phyloP scores from a whole-genome alignment of 2,888 invertebrate species.

The Sesamia inferens region DNA sequence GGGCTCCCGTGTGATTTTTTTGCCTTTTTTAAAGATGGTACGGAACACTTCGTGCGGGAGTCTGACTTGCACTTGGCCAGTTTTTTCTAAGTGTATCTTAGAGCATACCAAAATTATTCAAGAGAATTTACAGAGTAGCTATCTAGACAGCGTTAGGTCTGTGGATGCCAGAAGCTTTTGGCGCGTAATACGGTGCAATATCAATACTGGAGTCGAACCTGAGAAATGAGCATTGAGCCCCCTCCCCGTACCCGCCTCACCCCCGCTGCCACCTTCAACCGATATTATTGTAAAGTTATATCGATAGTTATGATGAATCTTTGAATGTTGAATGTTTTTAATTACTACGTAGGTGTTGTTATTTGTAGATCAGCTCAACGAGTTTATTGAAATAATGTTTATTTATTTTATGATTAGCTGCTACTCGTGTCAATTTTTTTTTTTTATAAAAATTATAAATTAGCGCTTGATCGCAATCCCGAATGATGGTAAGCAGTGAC shows the following conservation, averaged over 20 bases:
- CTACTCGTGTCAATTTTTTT: background rate
- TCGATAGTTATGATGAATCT: conserved; percentile 33
- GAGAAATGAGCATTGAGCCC: conserved; percentile 84
- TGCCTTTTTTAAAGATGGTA: too few species aligned
- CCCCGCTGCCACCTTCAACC: conserved; percentile 50
- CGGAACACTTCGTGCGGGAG: too few species aligned
- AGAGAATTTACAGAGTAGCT: background rate
- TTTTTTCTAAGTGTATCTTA: background rate
- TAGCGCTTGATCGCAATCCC: too few species aligned
- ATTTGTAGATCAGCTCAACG: background rate
- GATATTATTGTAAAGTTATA: conserved; percentile 75
- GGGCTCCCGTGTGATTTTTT: too few species aligned
- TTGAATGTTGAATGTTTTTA: conserved; percentile 24
- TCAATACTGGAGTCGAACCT: conserved; percentile 88
- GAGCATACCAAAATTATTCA: background rate
- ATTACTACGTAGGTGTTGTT: conserved; percentile 19
- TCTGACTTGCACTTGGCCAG: too few species aligned
- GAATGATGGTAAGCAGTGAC: too few species aligned
- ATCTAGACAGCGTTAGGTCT: conserved; percentile 64
- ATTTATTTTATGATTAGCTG: background rate
- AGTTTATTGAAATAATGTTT: background rate
- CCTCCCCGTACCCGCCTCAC: conserved; percentile 46
- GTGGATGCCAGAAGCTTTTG: conserved; percentile 82
- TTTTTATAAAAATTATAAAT: too few species aligned
- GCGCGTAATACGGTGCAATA: conserved; percentile 89